A percentile compares a stretch with the other conserved stretches of the same genome.
Conservation (phyloP, 2,113 vertebrate species). For the Oxyruncus cristatus region DNA sequence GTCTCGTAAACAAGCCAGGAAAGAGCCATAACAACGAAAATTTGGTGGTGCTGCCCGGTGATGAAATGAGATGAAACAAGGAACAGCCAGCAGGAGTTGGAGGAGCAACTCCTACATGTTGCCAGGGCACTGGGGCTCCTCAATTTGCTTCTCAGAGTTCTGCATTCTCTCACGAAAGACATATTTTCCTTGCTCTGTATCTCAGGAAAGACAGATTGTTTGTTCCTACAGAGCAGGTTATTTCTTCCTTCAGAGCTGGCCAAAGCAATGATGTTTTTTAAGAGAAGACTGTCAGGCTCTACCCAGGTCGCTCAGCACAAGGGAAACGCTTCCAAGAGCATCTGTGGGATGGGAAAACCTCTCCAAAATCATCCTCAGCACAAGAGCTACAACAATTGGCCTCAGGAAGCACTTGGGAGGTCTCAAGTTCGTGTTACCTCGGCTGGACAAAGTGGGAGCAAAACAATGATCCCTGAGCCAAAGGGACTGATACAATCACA, state of each 20-base stretch:
- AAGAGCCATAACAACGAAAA: neutral
- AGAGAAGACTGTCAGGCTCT: neutral
- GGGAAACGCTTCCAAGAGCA: neutral
- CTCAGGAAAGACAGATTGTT: neutral
- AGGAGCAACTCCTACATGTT: accelerated
- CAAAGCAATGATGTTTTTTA: neutral
- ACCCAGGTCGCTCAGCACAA: neutral
- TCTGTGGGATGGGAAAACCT: neutral
- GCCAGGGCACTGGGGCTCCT: accelerated
- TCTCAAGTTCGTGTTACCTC: neutral
- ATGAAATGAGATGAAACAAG: neutral
- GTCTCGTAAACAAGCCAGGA: neutral
- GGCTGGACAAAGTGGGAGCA: neutral
- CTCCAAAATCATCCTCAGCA: neutral
- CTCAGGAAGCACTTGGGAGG: neutral
- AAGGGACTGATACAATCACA: neutral
- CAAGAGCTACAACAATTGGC: neutral
- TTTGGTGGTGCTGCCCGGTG: neutral
- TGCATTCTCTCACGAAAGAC: neutral
- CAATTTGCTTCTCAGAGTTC: neutral
- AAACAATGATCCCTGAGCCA: neutral
- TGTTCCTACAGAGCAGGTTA: neutral
- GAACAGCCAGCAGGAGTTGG: neutral
- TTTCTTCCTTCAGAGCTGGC: neutral
- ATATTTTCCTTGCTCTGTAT: neutral